Evolutionary conservation across 2,113 vertebrate genomes (phyloP).

Genomic region (Lophura nycthemera): DNA sequence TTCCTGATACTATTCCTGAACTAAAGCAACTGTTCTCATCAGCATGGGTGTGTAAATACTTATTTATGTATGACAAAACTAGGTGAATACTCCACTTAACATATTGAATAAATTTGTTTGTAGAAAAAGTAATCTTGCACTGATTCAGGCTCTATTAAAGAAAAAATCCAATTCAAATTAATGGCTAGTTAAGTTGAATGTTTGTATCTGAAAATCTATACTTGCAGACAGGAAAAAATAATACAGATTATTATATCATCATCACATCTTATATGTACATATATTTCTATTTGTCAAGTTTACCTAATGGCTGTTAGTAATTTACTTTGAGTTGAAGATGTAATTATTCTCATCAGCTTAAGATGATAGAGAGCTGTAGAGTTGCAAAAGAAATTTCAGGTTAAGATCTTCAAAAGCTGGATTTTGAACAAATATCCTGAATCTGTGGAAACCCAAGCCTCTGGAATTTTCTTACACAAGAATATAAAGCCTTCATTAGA

Average conservation of each 20-base stretch:
- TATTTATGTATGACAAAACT: conserved; percentile 29
- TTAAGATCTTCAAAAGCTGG: neutral
- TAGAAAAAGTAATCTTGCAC: neutral
- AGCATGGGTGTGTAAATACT: conserved; percentile 23
- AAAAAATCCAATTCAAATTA: neutral
- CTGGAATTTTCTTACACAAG: neutral
- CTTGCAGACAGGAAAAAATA: neutral
- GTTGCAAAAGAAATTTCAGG: neutral
- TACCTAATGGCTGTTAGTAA: neutral
- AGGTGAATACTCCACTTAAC: neutral
- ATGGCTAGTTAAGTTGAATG: neutral
- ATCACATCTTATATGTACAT: neutral
- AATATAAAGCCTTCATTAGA: neutral
- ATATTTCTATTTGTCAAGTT: neutral
- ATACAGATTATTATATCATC: neutral
- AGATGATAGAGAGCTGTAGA: neutral
- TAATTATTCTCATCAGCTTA: neutral
- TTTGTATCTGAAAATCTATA: neutral
- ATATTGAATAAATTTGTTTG: neutral
- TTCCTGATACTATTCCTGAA: neutral
- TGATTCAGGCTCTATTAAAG: neutral
- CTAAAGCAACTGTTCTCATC: neutral
- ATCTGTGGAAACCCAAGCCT: neutral
- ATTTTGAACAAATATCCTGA: neutral
- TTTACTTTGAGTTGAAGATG: neutral